Evolutionary conservation across 2,797 vertebrate genomes (phyloP).

Genomic region (Euphonia xanthogaster): DNA sequence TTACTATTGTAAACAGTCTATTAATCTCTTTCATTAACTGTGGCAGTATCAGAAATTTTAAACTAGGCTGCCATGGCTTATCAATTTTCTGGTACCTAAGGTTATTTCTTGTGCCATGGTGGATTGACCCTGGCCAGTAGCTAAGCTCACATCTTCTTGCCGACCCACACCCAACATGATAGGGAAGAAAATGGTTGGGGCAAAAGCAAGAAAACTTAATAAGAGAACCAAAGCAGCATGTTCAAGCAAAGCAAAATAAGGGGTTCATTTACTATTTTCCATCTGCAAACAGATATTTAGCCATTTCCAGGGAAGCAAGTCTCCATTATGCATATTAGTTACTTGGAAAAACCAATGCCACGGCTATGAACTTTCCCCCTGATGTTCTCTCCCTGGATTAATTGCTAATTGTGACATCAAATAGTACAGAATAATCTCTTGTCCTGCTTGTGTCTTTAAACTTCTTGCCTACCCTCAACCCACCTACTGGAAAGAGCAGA

Average conservation of each 20-base stretch:
- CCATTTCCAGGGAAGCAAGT: background rate
- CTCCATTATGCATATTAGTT: background rate
- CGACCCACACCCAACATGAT: rapidly evolving
- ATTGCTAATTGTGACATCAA: background rate
- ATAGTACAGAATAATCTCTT: background rate
- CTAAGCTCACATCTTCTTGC: background rate
- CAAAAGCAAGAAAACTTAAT: background rate
- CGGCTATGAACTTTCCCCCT: background rate
- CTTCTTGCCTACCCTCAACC: rapidly evolving
- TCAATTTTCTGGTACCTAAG: background rate
- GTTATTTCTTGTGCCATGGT: background rate
- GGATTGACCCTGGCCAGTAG: background rate
- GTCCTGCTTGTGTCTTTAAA: background rate
- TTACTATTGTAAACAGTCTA: background rate
- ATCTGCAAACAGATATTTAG: background rate
- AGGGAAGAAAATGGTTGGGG: background rate
- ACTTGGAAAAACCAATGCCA: background rate
- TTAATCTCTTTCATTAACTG: background rate
- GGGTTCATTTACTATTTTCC: background rate
- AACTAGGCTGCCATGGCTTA: background rate
- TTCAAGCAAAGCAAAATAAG: background rate
- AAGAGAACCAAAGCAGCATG: background rate
- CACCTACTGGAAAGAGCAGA: background rate
- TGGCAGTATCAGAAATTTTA: background rate
- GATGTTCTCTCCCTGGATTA: background rate